Evolutionary conservation across 2,888 invertebrate genomes (phyloP).

Genomic region (Dendrolimus houi): DNA sequence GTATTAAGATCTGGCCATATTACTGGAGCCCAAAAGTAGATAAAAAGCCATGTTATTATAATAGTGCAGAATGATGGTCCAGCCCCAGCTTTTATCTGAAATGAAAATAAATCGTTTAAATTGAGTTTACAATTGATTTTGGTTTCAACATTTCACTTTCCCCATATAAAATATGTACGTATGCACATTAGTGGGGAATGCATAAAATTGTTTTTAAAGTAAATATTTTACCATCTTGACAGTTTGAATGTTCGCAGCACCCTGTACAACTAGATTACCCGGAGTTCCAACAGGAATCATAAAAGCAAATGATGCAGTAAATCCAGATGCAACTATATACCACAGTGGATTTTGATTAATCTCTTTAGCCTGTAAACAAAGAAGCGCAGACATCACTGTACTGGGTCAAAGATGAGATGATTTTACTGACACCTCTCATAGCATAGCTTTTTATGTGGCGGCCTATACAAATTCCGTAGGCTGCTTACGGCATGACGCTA

Average conservation of each 20-base stretch:
- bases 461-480: too few relatives aligned
- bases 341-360: slow-evolving; percentile 42
- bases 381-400: neutral
- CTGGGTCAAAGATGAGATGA: too few relatives aligned
- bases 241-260: slow-evolving; percentile 53
- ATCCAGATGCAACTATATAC: slow-evolving; percentile 45
- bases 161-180: neutral
- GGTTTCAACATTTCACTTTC: neutral
- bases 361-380: slow-evolving; percentile 35
- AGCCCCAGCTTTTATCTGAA: slow-evolving; percentile 43
- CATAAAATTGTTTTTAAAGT: too few relatives aligned
- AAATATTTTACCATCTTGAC: slow-evolving; percentile 39
- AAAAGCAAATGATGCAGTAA: slow-evolving; percentile 49
- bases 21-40: slow-evolving; percentile 38
- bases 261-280: slow-evolving; percentile 68
- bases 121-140: neutral
- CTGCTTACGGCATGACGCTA: too few relatives aligned
- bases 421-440: too few relatives aligned
- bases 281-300: slow-evolving; percentile 75
- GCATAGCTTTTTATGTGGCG: too few relatives aligned
- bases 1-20: slow-evolving; percentile 37
- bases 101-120: slow-evolving; percentile 6
- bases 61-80: slow-evolving; percentile 36
- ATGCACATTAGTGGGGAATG: too few relatives aligned
- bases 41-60: slow-evolving; percentile 30